A percentile compares a stretch with the other conserved stretches of the same genome.
These are phyloP conservation scores for Tethea ocularis DNA, from an alignment of 2,888 invertebrate genomes.

Conservation along the genomic window DNA sequence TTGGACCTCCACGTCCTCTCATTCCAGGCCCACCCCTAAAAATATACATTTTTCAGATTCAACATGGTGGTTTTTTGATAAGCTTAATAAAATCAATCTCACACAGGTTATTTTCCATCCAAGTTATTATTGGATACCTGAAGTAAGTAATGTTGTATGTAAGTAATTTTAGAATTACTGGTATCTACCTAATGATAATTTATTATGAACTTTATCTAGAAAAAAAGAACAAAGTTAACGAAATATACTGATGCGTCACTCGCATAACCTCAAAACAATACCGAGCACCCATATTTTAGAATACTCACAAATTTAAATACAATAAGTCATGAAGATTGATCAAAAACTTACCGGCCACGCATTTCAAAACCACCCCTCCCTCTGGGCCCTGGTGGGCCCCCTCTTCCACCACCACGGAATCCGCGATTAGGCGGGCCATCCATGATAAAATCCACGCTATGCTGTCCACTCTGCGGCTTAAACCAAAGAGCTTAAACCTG, in stretches of 20 bases:
- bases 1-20: slow-evolving; percentile 71
- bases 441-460: slow-evolving; percentile 36
- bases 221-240: too few species aligned
- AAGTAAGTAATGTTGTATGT: too few species aligned
- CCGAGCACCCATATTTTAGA: not conserved
- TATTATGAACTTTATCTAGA: too few species aligned
- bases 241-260: not conserved
- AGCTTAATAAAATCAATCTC: too few species aligned
- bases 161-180: too few species aligned
- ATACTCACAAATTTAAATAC: not conserved
- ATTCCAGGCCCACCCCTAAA: slow-evolving; percentile 69
- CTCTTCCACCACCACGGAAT: slow-evolving; percentile 74
- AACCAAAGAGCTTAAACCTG: too few species aligned
- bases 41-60: too few species aligned
- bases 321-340: not conserved
- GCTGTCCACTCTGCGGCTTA: too few species aligned
- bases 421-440: slow-evolving; percentile 68
- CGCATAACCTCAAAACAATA: slow-evolving; percentile 12
- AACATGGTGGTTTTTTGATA: too few species aligned
- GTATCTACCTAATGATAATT: too few species aligned
- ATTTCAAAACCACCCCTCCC: slow-evolving; percentile 77
- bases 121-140: too few species aligned
- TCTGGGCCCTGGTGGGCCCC: slow-evolving; percentile 69
- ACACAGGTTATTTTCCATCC: too few species aligned
- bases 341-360: slow-evolving; percentile 69